phyloP scores from a whole-genome alignment of 2,888 invertebrate genomes.

The Orthosia gothica region DNA sequence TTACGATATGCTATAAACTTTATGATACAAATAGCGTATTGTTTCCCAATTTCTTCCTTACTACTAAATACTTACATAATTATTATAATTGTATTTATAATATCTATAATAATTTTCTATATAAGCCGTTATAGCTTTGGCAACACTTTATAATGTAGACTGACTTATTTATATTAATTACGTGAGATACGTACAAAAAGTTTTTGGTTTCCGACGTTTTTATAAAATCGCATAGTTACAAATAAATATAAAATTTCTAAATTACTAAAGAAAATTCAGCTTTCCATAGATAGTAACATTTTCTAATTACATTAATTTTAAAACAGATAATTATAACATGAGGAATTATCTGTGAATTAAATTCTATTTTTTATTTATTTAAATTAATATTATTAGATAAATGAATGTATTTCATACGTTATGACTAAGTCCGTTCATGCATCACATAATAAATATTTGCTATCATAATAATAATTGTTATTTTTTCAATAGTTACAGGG shows the following conservation, averaged over 20 bases:
- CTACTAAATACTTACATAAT: conserved; percentile 61
- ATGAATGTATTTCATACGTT: conserved; percentile 54
- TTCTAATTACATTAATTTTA: conserved; percentile 35
- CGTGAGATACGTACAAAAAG: conserved; percentile 62
- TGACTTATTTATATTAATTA: conserved; percentile 32
- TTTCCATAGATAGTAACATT: conserved; percentile 14
- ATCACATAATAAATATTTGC: conserved; percentile 42
- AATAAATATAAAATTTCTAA: conserved; percentile 43
- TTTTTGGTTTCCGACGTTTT: conserved; percentile 47
- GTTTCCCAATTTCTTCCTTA: conserved; percentile 87
- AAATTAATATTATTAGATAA: conserved; percentile 25
- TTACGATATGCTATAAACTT: conserved; percentile 84
- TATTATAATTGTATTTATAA: conserved; percentile 29
- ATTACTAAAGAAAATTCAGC: conserved; percentile 44
- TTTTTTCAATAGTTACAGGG: conserved; percentile 58
- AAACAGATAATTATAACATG: conserved; percentile 35
- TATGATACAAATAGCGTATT: conserved; percentile 89
- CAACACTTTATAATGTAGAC: conserved; percentile 66
- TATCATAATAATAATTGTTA: conserved; percentile 18
- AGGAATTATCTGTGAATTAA: conserved; percentile 52
- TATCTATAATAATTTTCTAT: conserved; percentile 34
- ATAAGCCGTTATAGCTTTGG: conserved; percentile 70
- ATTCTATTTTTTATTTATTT: conserved; percentile 33
- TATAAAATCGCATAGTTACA: conserved; percentile 52
- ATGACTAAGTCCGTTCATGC: conserved; percentile 51